phyloP scores from a whole-genome alignment of 23 tunicate genomes.

The Diplosoma virens region DNA sequence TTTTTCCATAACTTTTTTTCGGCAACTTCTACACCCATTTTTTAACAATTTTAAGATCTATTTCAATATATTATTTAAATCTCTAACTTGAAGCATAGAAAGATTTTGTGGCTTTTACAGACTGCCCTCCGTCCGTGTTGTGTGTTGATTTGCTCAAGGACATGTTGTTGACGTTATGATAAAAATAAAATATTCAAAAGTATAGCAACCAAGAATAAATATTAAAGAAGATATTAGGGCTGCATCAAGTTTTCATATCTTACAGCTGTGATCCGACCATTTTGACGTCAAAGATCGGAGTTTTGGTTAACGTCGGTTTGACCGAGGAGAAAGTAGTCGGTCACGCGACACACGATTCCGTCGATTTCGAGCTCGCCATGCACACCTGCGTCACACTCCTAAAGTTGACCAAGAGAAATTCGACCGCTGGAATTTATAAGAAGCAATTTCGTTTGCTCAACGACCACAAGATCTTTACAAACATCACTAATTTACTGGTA shows the following conservation, averaged over 20 bases:
- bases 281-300: slow-evolving; percentile 42
- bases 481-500: slow-evolving; percentile 13
- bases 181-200: too few species aligned
- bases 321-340: slow-evolving; percentile 7
- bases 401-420: slow-evolving; percentile 22
- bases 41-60: too few species aligned
- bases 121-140: too few species aligned
- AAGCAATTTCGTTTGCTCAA: slow-evolving; percentile 37
- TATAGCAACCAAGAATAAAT: too few species aligned
- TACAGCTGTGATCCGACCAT: slow-evolving; percentile 27
- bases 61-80: too few species aligned
- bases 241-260: neutral
- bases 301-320: slow-evolving; percentile 60
- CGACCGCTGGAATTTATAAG: slow-evolving; percentile 59
- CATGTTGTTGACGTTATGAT: too few species aligned
- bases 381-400: slow-evolving; percentile 52
- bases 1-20: too few species aligned
- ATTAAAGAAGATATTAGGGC: too few species aligned
- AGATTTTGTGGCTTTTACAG: too few species aligned
- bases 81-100: too few species aligned
- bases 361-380: slow-evolving; percentile 47
- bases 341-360: neutral
- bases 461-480: slow-evolving; percentile 39
- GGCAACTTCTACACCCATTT: too few species aligned
- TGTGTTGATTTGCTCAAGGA: too few species aligned